These are phyloP conservation scores for sheep (Ovis aries) DNA, from an alignment of 2,113 vertebrate genomes.

Conservation along the genomic window ARS-UI_Ramb_v3.0 NC_056057.1:7657501-7658000, in stretches of 20 bases:
- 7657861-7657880: too few species aligned
- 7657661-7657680: not conserved
- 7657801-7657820: not conserved
- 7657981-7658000: not conserved
- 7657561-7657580: not conserved
- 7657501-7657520: not conserved
- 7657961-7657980: not conserved
- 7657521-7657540: not conserved
- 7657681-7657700: not conserved
- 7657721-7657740: not conserved
- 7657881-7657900: not conserved
- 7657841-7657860: not conserved
- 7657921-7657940: not conserved
- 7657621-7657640: not conserved
- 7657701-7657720: not conserved
- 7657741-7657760: not conserved
- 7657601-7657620: not conserved
- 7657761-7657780: not conserved
- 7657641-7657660: not conserved
- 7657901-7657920: not conserved
- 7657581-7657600: not conserved
- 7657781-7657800: not conserved
- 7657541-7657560: not conserved
- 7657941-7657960: not conserved
- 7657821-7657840: not conserved